These are phyloP conservation scores for Microcebus griseorufus DNA, from an alignment of 2,113 vertebrate genomes.

Conservation along the genomic window DNA sequence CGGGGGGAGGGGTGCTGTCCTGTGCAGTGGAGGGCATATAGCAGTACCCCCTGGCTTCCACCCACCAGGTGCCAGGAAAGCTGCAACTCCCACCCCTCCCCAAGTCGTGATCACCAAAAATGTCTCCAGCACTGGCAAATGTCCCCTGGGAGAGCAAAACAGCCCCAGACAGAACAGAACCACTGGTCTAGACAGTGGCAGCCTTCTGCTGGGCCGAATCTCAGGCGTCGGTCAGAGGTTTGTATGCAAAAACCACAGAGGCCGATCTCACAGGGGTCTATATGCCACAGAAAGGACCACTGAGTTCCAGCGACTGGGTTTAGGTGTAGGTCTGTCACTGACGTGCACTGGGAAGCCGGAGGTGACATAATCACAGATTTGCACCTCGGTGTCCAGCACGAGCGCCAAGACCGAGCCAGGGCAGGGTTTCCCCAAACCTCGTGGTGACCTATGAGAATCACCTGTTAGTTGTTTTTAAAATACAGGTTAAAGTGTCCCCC, in stretches of 20 bases:
- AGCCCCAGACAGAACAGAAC: background rate
- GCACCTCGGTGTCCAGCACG: too few relatives aligned
- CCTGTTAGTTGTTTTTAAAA: too few relatives aligned
- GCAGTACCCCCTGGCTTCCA: background rate
- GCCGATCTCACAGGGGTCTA: background rate
- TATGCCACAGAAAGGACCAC: too few relatives aligned
- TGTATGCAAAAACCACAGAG: background rate
- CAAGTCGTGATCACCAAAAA: background rate
- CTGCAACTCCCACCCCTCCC: background rate
- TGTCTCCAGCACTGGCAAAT: background rate
- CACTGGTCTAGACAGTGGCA: background rate
- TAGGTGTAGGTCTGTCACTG: too few relatives aligned
- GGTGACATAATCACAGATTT: too few relatives aligned
- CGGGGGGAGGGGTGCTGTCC: background rate
- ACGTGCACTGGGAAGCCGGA: too few relatives aligned
- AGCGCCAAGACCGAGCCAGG: too few relatives aligned
- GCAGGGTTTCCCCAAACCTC: too few relatives aligned
- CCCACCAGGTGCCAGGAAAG: background rate
- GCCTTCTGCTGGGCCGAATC: background rate
- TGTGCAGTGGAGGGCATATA: accelerated
- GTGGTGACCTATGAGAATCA: too few relatives aligned
- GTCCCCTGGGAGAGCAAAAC: background rate
- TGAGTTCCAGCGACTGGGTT: too few relatives aligned
- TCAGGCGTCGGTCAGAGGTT: background rate
- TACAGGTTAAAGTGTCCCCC: too few relatives aligned